Evolutionary conservation across 1,140 invertebrate genomes (phyloP), one percentile per base, ranked within the genome.

Genomic region (Holotrichia oblita): DNA sequence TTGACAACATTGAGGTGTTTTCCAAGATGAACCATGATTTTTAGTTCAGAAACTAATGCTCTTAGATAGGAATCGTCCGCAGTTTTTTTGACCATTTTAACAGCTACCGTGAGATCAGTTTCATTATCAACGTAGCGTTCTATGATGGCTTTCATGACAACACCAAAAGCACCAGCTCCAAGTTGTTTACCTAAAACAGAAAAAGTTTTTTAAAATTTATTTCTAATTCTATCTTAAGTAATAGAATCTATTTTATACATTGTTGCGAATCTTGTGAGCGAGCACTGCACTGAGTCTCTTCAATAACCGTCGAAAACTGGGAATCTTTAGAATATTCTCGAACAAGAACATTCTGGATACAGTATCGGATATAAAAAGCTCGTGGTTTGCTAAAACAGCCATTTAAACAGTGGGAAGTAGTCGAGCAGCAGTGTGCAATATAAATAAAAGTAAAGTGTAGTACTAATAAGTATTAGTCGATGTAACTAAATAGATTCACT

Each of bases 1-100:
- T 99, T 99, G 0, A 98, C 95, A 24, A 99, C 96, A 86, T 99
- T 99, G 0, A 98, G 86, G 88, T 99, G 97, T 84, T 95, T 94
- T 0, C 97, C 97, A 78, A 99, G 89, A 87, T 98, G 96, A 14
- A 96, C 94, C 92, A 99, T 95, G 27, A 99, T 98, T 89, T 99
- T 99, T 0, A 99, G 86, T 87, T 99, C 97, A 4, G 95, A 96
- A 6, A 94, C 92, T 12, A 99, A 87, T 0, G 97, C 94, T 81
- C 93, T 91, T 17, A 96, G 93, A 73, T 92, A 92, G 44, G 91
- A 90, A 10, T 90, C 89, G 83, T 96, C 94, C 0, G 93, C 92
- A 72, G 92, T 92, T 82, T 91, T 90, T 83, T 95, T 94, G 0
- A 96, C 93, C 93, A 94, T 96, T 89, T 97, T 97, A 0, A 97